phyloP scores from a whole-genome alignment of 2,888 invertebrate genomes.

The Eilema caniola region DNA sequence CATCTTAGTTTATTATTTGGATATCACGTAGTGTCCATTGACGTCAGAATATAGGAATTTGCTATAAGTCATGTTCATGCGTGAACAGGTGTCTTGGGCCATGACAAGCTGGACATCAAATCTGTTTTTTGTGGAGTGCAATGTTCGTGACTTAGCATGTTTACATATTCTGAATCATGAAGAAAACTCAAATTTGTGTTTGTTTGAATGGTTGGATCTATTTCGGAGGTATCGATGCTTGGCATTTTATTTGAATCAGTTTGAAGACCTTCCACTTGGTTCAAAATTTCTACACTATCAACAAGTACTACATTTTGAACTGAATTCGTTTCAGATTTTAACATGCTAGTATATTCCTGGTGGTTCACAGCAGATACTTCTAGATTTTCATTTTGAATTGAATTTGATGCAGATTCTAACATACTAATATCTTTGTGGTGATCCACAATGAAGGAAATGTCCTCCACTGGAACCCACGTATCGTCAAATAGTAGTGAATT shows the following conservation, averaged over 20 bases:
- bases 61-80: too few relatives aligned
- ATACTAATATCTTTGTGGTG: not conserved
- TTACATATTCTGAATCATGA: not conserved
- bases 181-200: not conserved
- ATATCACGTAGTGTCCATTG: too few relatives aligned
- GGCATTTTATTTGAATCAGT: not conserved
- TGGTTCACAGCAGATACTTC: constrained; percentile 2
- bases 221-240: not conserved
- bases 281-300: constrained; percentile 1
- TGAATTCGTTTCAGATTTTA: constrained; percentile 4
- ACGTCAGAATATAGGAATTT: too few relatives aligned
- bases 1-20: too few relatives aligned
- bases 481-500: constrained; percentile 2
- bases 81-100: too few relatives aligned
- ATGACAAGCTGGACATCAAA: too few relatives aligned
- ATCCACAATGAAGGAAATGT: not conserved
- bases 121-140: too few relatives aligned
- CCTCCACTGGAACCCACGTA: constrained; percentile 2
- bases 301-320: constrained; percentile 2
- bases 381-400: constrained; percentile 1
- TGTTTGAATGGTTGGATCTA: not conserved
- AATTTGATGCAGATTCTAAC: not conserved
- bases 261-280: not conserved
- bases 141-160: not conserved
- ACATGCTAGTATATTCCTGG: constrained; percentile 1